Evolutionary conservation across 2,113 vertebrate species (phyloP).

Genomic region (Leucoraja erinaceus): DNA sequence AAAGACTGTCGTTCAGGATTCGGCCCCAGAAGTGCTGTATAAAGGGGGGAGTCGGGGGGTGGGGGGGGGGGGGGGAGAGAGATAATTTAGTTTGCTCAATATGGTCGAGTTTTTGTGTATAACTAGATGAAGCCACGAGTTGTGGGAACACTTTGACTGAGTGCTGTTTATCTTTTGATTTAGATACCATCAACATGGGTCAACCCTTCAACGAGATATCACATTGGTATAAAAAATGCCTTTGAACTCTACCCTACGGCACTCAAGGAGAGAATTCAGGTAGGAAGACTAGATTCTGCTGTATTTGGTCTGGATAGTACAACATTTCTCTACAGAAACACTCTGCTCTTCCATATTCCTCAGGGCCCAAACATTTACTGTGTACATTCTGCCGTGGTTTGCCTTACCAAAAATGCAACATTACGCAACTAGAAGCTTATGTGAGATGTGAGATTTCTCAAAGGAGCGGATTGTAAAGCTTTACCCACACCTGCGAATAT

Average conservation of each 20-base stretch:
- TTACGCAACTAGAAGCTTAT: too few relatives aligned
- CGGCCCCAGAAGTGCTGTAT: neutral
- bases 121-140: too few relatives aligned
- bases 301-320: neutral
- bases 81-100: neutral
- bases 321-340: neutral
- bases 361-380: too few relatives aligned
- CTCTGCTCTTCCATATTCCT: too few relatives aligned
- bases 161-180: neutral
- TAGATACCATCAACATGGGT: conserved; percentile 23
- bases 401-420: too few relatives aligned
- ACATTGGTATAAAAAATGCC: conserved; percentile 30
- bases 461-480: too few relatives aligned
- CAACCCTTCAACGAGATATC: conserved; percentile 14
- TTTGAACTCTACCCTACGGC: conserved; percentile 10
- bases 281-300: neutral
- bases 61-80: too few relatives aligned
- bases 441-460: too few relatives aligned
- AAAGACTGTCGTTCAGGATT: neutral
- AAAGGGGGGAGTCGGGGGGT: neutral
- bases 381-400: too few relatives aligned
- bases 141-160: neutral
- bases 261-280: conserved; percentile 35
- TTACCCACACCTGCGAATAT: too few relatives aligned
- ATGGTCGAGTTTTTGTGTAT: neutral